Evolutionary conservation across 2,797 vertebrate species (phyloP).

Genomic region (Euthynnus affinis): DNA sequence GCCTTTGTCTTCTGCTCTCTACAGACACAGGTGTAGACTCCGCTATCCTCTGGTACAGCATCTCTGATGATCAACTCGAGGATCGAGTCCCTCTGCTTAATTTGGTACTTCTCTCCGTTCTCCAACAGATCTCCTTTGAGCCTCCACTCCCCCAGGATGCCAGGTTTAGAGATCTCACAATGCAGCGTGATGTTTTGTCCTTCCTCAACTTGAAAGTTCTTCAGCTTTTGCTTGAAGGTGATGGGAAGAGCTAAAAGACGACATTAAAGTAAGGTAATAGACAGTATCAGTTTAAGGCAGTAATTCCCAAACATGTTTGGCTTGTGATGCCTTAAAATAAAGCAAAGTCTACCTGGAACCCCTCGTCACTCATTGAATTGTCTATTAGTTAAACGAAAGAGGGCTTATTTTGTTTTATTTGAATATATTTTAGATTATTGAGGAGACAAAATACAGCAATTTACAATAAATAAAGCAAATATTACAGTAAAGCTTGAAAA

Average conservation of each 20-base stretch:
- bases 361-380: not conserved
- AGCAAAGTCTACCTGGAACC: not conserved
- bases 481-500: not conserved
- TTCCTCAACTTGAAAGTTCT: constrained; percentile 85
- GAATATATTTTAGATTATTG: not conserved
- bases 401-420: not conserved
- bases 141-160: constrained; percentile 87
- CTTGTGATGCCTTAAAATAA: not conserved
- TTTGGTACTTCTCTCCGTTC: constrained; percentile 88
- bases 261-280: not conserved
- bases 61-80: constrained; percentile 87
- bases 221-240: constrained; percentile 88
- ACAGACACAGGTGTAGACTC: constrained; percentile 90
- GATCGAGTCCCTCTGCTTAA: constrained; percentile 82
- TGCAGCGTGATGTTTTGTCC: constrained; percentile 75
- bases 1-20: constrained; percentile 90
- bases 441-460: not conserved
- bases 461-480: too few relatives aligned
- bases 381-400: not conserved
- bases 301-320: not conserved
- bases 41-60: constrained; percentile 89
- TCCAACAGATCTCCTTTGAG: constrained; percentile 88
- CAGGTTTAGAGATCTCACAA: constrained; percentile 89
- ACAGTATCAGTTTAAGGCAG: not conserved
- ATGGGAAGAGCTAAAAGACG: constrained; percentile 83